Evolutionary conservation across 1,140 invertebrate genomes (phyloP), one percentile per base, ranked within the genome.

Genomic region (Hyles euphorbiae): DNA sequence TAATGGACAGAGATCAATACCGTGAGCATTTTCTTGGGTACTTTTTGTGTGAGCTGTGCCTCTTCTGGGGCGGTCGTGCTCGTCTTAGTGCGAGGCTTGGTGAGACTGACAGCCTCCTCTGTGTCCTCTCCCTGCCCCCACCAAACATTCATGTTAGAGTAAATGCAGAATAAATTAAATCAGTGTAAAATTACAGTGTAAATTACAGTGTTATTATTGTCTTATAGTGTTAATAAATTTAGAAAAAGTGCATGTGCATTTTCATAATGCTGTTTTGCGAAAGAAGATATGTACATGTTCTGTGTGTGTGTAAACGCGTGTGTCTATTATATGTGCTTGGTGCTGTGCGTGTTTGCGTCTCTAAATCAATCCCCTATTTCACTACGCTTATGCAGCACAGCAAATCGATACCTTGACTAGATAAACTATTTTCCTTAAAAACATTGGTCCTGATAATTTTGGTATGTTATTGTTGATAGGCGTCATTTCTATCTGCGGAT

Each of bases 41-140:
- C 87, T 73, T 88, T 88, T 84, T 88, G 83, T 67, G 83, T 87
- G 49, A 88, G 80, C 65, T 83, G 76, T 60, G 84, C 84, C 60
- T 87, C 83, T 76, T 88, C 86, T 34, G 86, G 86, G 56, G 83
- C 84, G 40, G 84, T 87, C 50, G 86, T 88, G 79, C 81, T 86
- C 59, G 85, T 86, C 68, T 88, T 88, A 74, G 75, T 80, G 68
- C 78, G 78, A 44, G 86, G 86, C 58, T 88, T 86, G 67, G 75
- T 76, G 56, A 88, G 67, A 59, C 73, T 88, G 71, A 88, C 73
- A 61, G 81, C 77, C 67, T 88, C 86, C 68, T 88, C 84, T 56
- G 81, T 83, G 62, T 85, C 84, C 74, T 85, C 83, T 63, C 72
- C 78, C 86, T 88, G 72, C 60, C 68, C 70, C 70, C 70, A 33